Evolutionary conservation across 2,888 invertebrate genomes (phyloP), one percentile per base, ranked within the genome.

Genomic region (Zootermopsis nevadensis): DNA sequence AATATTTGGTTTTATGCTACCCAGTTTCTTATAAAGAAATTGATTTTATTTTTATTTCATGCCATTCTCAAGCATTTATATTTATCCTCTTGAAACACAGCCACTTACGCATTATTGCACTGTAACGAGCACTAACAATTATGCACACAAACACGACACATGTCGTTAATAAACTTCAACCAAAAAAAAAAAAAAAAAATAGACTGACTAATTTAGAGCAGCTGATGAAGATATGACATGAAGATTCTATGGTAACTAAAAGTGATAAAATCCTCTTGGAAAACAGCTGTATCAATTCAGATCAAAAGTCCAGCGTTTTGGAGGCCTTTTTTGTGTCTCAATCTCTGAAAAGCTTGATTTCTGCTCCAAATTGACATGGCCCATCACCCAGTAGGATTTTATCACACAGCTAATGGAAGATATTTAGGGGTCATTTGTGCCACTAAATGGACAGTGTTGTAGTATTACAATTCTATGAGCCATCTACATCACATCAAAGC

Each of bases 361-460:
- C n/a, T n/a, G n/a, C n/a, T n/a, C n/a, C n/a, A n/a, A n/a, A n/a
- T n/a, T n/a, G n/a, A n/a, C n/a, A n/a, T n/a, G n/a, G n/a, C n/a
- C n/a, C n/a, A n/a, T n/a, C n/a, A n/a, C n/a, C n/a, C n/a, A 15
- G 66, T 22, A 24, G 24, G 66, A 66, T 66, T 6, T 66, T 7
- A 55, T 35, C 35, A 72, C 33, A 72, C 30, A 35, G 33, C 2
- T 19, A 72, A 31, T 30, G 31, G n/a, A 19, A 38, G 1, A 35
- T 35, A 72, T 22, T 35, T 72, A 72, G 72, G 72, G 72, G 79
- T 79, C 79, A 79, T 79, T 79, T 31, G 79, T 79, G 79, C 35
- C 79, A 35, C 60, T 48, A 77, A 53, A 48, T 53, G 77, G 77
- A 77, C 38, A 30, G 53, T 77, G 31, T 53, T 77, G 77, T 53